Evolutionary conservation across 2,888 invertebrate genomes (phyloP).

Genomic region (Homarus gammarus): DNA sequence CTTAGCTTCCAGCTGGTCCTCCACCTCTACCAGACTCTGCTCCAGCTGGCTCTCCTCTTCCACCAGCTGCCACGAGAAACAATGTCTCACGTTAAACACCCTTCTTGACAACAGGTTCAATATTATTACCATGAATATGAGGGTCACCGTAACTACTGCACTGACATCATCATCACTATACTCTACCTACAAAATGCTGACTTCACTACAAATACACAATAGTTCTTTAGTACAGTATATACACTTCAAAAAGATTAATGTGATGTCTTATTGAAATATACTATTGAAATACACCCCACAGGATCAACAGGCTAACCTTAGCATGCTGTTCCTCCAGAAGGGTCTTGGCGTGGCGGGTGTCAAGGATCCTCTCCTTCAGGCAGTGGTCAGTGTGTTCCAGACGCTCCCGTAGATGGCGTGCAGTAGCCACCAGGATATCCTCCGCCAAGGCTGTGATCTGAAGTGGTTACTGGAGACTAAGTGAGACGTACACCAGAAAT

Average conservation of each 20-base stretch:
- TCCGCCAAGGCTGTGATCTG: slow-evolving; percentile 32
- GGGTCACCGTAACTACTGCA: too few species aligned
- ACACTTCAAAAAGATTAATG: too few species aligned
- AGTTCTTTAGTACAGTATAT: not conserved
- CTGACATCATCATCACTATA: too few species aligned
- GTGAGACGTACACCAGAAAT: not conserved
- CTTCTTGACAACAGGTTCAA: not conserved
- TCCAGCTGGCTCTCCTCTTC: slow-evolving; percentile 59
- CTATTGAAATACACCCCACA: not conserved
- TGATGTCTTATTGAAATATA: too few species aligned
- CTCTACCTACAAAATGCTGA: too few species aligned
- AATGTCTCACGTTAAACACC: too few species aligned
- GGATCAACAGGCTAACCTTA: slow-evolving; percentile 26
- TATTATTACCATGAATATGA: not conserved
- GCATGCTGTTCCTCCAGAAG: slow-evolving; percentile 65
- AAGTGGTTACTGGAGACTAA: too few species aligned
- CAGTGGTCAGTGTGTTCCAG: slow-evolving; percentile 55
- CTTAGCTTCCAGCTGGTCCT: slow-evolving; percentile 67
- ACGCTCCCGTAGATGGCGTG: slow-evolving; percentile 32
- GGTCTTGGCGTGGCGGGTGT: slow-evolving; percentile 50
- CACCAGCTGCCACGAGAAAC: slow-evolving; percentile 48
- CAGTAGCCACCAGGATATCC: slow-evolving; percentile 51
- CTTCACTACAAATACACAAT: too few species aligned
- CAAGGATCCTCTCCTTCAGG: slow-evolving; percentile 25
- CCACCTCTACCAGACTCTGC: slow-evolving; percentile 56